Evolutionary conservation across 2,113 vertebrate genomes (phyloP).

Genomic region (Sinosuthora webbiana): DNA sequence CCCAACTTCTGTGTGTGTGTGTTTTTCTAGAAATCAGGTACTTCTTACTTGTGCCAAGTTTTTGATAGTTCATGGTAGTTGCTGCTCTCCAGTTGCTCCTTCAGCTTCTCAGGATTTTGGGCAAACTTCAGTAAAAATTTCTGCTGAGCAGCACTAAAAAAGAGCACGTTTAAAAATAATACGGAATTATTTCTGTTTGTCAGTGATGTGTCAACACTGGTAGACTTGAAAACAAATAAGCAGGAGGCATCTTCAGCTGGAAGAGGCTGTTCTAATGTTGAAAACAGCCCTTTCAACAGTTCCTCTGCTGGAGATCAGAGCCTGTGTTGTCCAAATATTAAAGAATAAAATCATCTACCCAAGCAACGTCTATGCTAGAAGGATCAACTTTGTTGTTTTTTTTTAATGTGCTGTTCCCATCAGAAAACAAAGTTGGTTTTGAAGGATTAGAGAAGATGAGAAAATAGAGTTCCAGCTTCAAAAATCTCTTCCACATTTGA

Average conservation of each 20-base stretch:
- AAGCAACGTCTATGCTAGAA: not conserved
- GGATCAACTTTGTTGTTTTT: not conserved
- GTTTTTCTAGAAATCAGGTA: not conserved
- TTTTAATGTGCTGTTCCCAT: not conserved
- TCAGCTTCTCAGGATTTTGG: not conserved
- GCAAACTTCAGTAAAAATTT: not conserved
- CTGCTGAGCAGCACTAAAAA: not conserved
- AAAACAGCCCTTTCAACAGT: not conserved
- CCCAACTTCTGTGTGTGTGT: not conserved
- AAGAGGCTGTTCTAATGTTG: not conserved
- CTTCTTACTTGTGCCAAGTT: not conserved
- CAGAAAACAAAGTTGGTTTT: not conserved
- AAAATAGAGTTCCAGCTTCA: not conserved
- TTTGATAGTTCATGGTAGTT: not conserved
- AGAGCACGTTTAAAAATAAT: not conserved
- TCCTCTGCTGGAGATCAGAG: not conserved
- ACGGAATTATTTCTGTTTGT: not conserved
- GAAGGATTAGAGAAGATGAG: not conserved
- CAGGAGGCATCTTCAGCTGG: not conserved
- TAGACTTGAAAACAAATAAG: not conserved
- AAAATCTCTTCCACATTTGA: fast-evolving
- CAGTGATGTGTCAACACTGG: not conserved
- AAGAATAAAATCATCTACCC: not conserved
- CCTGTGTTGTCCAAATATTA: not conserved
- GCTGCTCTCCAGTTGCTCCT: not conserved